Evolutionary conservation across 2,797 vertebrate genomes (phyloP).

Genomic region (Hydrolagus colliei): DNA sequence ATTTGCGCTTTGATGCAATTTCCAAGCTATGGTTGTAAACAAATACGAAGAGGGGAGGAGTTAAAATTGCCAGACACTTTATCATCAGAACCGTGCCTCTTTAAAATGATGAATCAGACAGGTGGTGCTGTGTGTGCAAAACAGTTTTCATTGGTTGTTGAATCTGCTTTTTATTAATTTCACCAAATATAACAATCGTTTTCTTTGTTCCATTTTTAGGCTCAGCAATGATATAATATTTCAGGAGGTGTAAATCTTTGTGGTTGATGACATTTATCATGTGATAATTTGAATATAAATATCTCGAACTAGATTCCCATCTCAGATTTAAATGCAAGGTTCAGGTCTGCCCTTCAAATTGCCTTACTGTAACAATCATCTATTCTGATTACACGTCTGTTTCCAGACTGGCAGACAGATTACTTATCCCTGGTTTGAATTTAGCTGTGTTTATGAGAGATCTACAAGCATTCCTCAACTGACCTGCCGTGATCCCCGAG

Average conservation of each 20-base stretch:
- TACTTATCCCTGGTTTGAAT: not conserved
- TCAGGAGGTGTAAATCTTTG: not conserved
- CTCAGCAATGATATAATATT: not conserved
- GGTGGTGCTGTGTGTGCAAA: not conserved
- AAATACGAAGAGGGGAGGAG: too few species aligned
- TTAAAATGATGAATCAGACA: not conserved
- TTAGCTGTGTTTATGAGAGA: not conserved
- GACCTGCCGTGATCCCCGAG: not conserved
- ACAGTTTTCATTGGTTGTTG: not conserved
- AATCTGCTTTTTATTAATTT: not conserved
- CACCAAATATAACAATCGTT: not conserved
- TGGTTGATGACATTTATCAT: not conserved
- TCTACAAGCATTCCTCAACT: not conserved
- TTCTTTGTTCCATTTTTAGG: not conserved
- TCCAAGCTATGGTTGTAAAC: too few species aligned
- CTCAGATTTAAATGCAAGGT: not conserved
- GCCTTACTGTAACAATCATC: not conserved
- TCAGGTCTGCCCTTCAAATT: not conserved
- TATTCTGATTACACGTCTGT: not conserved
- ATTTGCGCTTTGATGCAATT: too few species aligned
- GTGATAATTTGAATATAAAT: not conserved
- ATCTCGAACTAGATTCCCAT: not conserved
- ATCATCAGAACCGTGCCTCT: not conserved
- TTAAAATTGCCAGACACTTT: too few species aligned
- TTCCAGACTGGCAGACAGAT: not conserved